phyloP scores from a whole-genome alignment of 2,888 invertebrate species.

The Epicampocera succincta region DNA sequence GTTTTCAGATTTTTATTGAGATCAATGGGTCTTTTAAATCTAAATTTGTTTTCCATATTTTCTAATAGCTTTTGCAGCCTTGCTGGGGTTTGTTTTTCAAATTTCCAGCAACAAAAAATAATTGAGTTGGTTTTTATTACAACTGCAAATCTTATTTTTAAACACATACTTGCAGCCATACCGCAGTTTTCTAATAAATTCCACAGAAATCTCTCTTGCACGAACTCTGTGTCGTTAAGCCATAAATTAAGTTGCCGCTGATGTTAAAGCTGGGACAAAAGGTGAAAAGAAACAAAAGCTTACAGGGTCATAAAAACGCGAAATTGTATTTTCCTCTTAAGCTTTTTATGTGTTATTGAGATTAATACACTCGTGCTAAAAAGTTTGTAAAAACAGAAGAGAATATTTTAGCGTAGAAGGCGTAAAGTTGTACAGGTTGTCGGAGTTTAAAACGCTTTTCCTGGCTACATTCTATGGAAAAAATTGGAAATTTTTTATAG shows the following conservation, averaged over 20 bases:
- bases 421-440: too few relatives aligned
- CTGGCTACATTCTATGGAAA: too few relatives aligned
- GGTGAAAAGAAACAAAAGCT: slow-evolving; percentile 24
- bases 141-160: slow-evolving; percentile 47
- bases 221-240: slow-evolving; percentile 51
- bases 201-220: slow-evolving; percentile 9
- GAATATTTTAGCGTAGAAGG: too few relatives aligned
- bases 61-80: background rate
- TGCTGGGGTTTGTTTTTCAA: background rate
- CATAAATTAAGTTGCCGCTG: slow-evolving; percentile 63
- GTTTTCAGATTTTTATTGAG: too few relatives aligned
- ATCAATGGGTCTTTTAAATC: too few relatives aligned
- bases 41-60: background rate
- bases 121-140: slow-evolving; percentile 66
- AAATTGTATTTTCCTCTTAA: slow-evolving; percentile 64
- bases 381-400: background rate
- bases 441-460: too few relatives aligned
- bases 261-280: slow-evolving; percentile 45
- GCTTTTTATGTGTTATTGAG: slow-evolving; percentile 46
- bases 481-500: too few relatives aligned
- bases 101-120: slow-evolving; percentile 25
- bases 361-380: slow-evolving; percentile 24
- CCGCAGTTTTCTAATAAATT: background rate
- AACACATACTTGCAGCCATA: slow-evolving; percentile 1
- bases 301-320: slow-evolving; percentile 65